Evolutionary conservation across 2,888 invertebrate genomes (phyloP).

Genomic region (Tubiluchus corallicola): DNA sequence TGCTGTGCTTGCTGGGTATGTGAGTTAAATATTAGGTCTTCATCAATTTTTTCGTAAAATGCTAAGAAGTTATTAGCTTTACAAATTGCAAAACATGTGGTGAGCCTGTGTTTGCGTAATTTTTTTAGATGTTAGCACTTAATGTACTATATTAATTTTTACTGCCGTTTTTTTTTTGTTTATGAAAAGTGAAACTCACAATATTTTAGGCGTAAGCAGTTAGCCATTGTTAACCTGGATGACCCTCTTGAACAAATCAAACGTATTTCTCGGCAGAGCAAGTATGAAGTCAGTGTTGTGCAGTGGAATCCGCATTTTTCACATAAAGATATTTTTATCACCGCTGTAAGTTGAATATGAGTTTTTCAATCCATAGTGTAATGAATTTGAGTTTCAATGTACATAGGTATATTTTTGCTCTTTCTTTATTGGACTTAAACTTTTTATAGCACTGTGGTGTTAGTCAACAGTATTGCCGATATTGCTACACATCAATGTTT

Average conservation of each 20-base stretch:
- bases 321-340: constrained; percentile 45
- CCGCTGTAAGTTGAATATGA: constrained; percentile 45
- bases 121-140: too few species aligned
- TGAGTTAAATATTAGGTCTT: too few species aligned
- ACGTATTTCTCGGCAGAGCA: constrained; percentile 66
- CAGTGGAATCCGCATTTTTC: constrained; percentile 72
- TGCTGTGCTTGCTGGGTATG: constrained; percentile 62
- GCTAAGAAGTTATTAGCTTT: too few species aligned
- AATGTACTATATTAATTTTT: neutral
- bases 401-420: too few species aligned
- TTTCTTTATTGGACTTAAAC: too few species aligned
- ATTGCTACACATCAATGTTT: too few species aligned
- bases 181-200: neutral
- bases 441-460: too few species aligned
- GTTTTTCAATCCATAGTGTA: constrained; percentile 8
- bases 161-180: constrained; percentile 6
- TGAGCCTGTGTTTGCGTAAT: too few species aligned
- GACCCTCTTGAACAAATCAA: constrained; percentile 46
- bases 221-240: constrained; percentile 59
- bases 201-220: constrained; percentile 43
- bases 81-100: too few species aligned
- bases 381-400: too few species aligned
- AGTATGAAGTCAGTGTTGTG: constrained; percentile 77
- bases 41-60: too few species aligned
- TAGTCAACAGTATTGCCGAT: too few species aligned